Evolutionary conservation across 2,888 invertebrate genomes (phyloP), one percentile per base, ranked within the genome.

Genomic region (Eristalis intricaria): DNA sequence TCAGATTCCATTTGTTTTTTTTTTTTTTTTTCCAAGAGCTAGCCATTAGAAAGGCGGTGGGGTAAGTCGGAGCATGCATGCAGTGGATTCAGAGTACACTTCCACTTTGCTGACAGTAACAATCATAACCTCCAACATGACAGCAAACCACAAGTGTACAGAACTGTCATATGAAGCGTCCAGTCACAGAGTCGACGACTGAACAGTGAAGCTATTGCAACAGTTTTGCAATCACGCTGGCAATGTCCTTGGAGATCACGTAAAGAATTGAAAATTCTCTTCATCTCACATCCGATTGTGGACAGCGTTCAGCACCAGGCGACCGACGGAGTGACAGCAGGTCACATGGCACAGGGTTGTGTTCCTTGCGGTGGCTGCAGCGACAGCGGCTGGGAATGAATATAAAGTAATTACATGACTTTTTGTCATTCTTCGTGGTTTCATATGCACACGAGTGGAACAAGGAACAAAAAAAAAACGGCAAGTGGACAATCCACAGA

Each of bases 261-360:
- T 90, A 90, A 89, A 90, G 89, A 89, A 90, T 90, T 88, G 89
- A 89, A 89, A 89, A 87, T 81, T 74, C 77, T 60, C 88, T 80
- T 85, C 86, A 84, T 75, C 81, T 81, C 60, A 83, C 69, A 70
- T 75, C 85, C 58, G 38, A 70, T 84, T 84, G 87, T 65, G 85
- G 87, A 40, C 73, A 69, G 58, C 84, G 83, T 50, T 84, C 87
- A 84, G 70, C 13, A 60, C 35, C 83, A 75, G 70, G 58, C 84
- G 63, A 75, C 15, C 60, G 61, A 66, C 32, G 29, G 78, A 83
- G 75, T 79, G 84, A 79, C 87, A 87, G 84, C 84, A 78, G 83
- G 71, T 75, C 87, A 84, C 70, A 76, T 70, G 79, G 43, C 43
- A 38, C 38, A 11, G 13, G 13, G 38, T 32, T 73, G 15, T 60